phyloP scores from a whole-genome alignment of 2,888 invertebrate species.

The Tortricodes alternella region DNA sequence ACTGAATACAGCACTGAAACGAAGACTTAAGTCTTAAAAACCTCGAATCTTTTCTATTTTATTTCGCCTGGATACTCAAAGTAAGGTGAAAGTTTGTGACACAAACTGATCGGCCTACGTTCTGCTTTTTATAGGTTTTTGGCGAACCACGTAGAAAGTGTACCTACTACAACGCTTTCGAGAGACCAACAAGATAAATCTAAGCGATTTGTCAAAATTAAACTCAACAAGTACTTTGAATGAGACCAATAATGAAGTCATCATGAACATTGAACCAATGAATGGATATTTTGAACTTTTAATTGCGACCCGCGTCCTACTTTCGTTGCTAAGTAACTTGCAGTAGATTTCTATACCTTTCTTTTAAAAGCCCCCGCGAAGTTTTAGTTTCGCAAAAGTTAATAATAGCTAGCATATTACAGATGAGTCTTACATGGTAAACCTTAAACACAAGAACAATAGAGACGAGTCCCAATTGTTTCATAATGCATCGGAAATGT shows the following conservation, averaged over 20 bases:
- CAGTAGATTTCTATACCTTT: background rate
- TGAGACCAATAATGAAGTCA: too few species aligned
- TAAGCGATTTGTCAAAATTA: constrained; percentile 3
- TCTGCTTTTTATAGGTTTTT: constrained; percentile 46
- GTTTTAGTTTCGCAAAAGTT: too few species aligned
- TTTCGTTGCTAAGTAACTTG: background rate
- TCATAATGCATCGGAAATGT: constrained; percentile 23
- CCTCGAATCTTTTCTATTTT: too few species aligned
- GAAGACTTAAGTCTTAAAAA: too few species aligned
- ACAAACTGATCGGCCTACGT: constrained; percentile 60
- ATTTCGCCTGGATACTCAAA: constrained; percentile 57
- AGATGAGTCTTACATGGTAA: background rate
- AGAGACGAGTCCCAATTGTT: constrained; percentile 16
- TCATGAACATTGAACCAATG: too few species aligned
- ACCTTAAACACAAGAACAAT: constrained; percentile 17
- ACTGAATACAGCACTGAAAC: too few species aligned
- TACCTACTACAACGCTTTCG: constrained; percentile 32
- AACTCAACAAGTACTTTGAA: too few species aligned
- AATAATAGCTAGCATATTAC: too few species aligned
- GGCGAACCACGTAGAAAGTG: constrained; percentile 32
- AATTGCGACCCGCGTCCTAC: background rate
- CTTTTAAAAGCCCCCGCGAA: background rate
- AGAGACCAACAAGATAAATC: constrained; percentile 22
- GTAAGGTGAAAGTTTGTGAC: constrained; percentile 73
- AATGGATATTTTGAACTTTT: too few species aligned